phyloP scores from a whole-genome alignment of 2,113 vertebrate genomes.

The Paralichthys olivaceus region DNA sequence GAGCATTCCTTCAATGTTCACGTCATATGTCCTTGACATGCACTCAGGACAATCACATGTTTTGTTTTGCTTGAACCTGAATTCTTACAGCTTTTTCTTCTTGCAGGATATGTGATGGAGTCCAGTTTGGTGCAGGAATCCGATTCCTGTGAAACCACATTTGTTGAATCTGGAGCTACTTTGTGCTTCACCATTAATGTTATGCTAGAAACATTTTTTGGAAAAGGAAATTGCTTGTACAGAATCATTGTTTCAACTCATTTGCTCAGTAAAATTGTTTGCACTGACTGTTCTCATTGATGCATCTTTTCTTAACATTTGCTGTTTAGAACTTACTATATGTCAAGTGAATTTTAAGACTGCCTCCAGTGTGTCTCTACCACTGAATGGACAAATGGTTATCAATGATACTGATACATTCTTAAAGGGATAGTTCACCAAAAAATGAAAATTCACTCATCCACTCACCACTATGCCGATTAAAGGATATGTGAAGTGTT shows the following conservation, averaged over 20 bases:
- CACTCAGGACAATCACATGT: background rate
- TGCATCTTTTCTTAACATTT: background rate
- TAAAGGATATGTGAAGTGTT: no score
- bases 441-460: background rate
- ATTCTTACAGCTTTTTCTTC: constrained; percentile 11
- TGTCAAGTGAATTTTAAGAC: background rate
- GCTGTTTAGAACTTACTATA: background rate
- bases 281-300: constrained; percentile 12
- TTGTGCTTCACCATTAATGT: constrained; percentile 18
- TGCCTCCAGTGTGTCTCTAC: background rate
- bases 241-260: constrained; percentile 46
- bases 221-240: constrained; percentile 51
- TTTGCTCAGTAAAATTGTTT: constrained; percentile 60
- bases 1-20: background rate
- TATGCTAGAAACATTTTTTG: constrained; percentile 19
- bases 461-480: no score
- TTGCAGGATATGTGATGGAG: constrained; percentile 92
- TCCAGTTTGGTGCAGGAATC: constrained; percentile 98
- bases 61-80: background rate
- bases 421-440: no score
- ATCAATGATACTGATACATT: background rate
- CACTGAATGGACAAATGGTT: background rate
- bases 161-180: constrained; percentile 4
- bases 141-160: constrained; percentile 87
- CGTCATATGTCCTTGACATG: background rate